Conservation (phyloP, 2,888 invertebrate species). For the Antitype chi region DNA sequence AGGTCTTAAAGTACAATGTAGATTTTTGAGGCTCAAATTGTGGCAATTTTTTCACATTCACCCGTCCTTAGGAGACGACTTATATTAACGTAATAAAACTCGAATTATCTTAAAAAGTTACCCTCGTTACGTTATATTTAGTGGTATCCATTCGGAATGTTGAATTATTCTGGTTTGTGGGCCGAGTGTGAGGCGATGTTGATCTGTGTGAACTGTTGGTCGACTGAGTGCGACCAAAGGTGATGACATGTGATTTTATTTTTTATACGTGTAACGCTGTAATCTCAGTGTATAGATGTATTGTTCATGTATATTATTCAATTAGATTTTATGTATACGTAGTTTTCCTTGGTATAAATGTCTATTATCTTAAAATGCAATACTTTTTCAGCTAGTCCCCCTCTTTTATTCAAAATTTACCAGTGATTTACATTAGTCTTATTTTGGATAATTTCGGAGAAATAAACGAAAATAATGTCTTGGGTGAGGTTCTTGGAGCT, state of each 20-base stretch:
- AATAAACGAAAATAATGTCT: slow-evolving; percentile 58
- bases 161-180: slow-evolving; percentile 69
- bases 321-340: slow-evolving; percentile 82
- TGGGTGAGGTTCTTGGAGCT: slow-evolving; percentile 70
- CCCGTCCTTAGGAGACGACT: slow-evolving; percentile 71
- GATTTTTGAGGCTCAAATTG: slow-evolving; percentile 82
- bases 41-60: slow-evolving; percentile 72
- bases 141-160: slow-evolving; percentile 77
- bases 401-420: slow-evolving; percentile 84
- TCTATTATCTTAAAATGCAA: slow-evolving; percentile 83
- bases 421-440: slow-evolving; percentile 75
- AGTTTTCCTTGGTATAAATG: slow-evolving; percentile 79
- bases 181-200: slow-evolving; percentile 73
- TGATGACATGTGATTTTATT: slow-evolving; percentile 87
- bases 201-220: slow-evolving; percentile 66
- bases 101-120: slow-evolving; percentile 82
- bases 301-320: slow-evolving; percentile 80
- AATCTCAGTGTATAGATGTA: slow-evolving; percentile 85
- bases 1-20: slow-evolving; percentile 87
- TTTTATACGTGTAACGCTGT: slow-evolving; percentile 82
- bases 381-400: slow-evolving; percentile 85
- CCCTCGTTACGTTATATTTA: slow-evolving; percentile 85
- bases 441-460: slow-evolving; percentile 72
- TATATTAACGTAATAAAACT: slow-evolving; percentile 71
- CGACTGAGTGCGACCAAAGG: slow-evolving; percentile 67